These are phyloP conservation scores for Misgurnus mizolepis DNA, from an alignment of 2,113 vertebrate genomes.

Conservation along the genomic window DNA sequence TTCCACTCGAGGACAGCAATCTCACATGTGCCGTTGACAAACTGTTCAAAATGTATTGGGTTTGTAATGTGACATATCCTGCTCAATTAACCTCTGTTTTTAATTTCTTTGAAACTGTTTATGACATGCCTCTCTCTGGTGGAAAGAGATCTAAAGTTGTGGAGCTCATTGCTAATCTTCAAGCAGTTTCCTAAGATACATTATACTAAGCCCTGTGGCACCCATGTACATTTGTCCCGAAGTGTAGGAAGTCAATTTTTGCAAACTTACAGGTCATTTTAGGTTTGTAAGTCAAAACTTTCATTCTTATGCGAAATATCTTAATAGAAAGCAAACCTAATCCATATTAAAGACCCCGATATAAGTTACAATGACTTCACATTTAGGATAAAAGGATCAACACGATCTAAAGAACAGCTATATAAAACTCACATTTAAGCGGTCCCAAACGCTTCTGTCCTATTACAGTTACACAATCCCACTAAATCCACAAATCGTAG, in stretches of 20 bases:
- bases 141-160: conserved; percentile 41
- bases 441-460: not conserved
- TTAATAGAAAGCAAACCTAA: not conserved
- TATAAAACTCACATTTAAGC: not conserved
- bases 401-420: not conserved
- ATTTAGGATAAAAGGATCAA: not conserved
- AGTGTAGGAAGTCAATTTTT: not conserved
- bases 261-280: no score
- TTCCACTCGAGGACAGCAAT: conserved; percentile 37
- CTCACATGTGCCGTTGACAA: conserved; percentile 39
- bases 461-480: not conserved
- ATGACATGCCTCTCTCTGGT: conserved; percentile 36
- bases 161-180: conserved; percentile 20
- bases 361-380: no score
- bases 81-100: conserved; percentile 26
- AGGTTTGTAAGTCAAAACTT: no score
- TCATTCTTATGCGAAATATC: not conserved
- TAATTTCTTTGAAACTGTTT: conserved; percentile 38
- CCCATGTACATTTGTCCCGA: not conserved
- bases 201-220: no score
- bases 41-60: conserved; percentile 40
- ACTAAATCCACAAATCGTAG: not conserved
- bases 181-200: not conserved
- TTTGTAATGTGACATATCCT: conserved; percentile 44
- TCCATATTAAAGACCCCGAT: no score